Percentiles rank a stretch among this genome's conserved stretches.
Evolutionary conservation across 2,113 vertebrate species (phyloP).

Genomic region (Mohoua ochrocephala): DNA sequence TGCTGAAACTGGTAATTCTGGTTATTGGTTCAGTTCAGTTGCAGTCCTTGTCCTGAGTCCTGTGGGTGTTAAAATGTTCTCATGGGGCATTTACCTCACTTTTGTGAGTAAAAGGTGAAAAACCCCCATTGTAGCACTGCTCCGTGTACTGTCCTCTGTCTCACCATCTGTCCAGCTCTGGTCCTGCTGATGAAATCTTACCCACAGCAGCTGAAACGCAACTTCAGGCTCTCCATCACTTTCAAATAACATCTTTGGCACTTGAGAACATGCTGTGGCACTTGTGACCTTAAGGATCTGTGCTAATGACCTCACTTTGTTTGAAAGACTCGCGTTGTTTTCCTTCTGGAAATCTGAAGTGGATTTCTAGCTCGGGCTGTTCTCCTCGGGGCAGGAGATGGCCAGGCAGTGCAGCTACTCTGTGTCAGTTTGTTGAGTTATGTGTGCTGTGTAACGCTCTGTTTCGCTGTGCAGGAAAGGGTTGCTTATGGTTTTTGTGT

Average conservation of each 20-base stretch:
- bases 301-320: neutral
- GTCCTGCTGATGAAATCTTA: neutral
- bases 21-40: neutral
- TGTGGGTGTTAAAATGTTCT: rapidly evolving
- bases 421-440: neutral
- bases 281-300: neutral
- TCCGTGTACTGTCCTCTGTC: rapidly evolving
- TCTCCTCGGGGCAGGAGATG: neutral
- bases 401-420: neutral
- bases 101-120: neutral
- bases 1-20: neutral
- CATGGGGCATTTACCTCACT: neutral
- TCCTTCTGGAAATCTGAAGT: neutral
- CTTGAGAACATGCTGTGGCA: neutral
- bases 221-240: neutral
- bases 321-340: neutral
- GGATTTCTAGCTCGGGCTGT: neutral
- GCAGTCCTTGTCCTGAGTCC: neutral
- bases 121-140: rapidly evolving
- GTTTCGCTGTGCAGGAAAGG: neutral
- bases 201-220: neutral
- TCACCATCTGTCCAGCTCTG: neutral
- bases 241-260: neutral
- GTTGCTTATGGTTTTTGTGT: neutral
- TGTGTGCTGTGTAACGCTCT: neutral